Conservation (phyloP, 2,113 vertebrate genomes). For the Danionella cerebrum region DNA sequence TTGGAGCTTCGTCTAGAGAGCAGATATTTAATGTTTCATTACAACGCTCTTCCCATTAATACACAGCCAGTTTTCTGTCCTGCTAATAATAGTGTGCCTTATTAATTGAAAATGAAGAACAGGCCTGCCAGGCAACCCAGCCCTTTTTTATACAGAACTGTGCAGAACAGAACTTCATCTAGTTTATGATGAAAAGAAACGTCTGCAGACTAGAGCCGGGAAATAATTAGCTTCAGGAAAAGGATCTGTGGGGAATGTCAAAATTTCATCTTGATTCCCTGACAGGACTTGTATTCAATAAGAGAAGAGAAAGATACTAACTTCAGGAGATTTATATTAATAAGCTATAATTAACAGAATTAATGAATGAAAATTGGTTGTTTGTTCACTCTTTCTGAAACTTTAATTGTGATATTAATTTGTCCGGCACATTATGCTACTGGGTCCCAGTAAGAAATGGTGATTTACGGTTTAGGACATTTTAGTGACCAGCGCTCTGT, state of each 20-base stretch:
- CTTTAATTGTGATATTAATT: too few relatives aligned
- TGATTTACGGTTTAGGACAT: too few relatives aligned
- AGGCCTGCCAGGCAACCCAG: conserved; percentile 50
- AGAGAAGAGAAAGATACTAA: too few relatives aligned
- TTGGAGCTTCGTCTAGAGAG: conserved; percentile 28
- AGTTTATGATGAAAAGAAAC: conserved; percentile 52
- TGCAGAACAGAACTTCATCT: conserved; percentile 41
- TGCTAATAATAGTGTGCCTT: conserved; percentile 57
- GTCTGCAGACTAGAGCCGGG: conserved; percentile 47
- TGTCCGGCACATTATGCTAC: too few relatives aligned
- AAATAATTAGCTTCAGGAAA: conserved; percentile 46
- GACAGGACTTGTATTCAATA: conserved; percentile 40
- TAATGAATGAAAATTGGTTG: too few relatives aligned
- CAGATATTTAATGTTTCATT: conserved; percentile 54
- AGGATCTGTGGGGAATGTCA: conserved; percentile 43
- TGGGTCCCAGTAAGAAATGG: too few relatives aligned
- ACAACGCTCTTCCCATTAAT: conserved; percentile 46
- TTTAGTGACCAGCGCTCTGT: too few relatives aligned
- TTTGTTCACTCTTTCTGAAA: too few relatives aligned
- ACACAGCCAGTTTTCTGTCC: conserved; percentile 47
- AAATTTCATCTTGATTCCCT: conserved; percentile 38
- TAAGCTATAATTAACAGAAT: too few relatives aligned
- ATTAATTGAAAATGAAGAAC: conserved; percentile 58
- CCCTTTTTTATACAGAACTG: conserved; percentile 51
- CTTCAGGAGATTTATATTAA: too few relatives aligned